These are phyloP conservation scores for Xenopus tropicalis DNA, from an alignment of 2,113 vertebrate genomes.

Conservation along the genomic window DNA sequence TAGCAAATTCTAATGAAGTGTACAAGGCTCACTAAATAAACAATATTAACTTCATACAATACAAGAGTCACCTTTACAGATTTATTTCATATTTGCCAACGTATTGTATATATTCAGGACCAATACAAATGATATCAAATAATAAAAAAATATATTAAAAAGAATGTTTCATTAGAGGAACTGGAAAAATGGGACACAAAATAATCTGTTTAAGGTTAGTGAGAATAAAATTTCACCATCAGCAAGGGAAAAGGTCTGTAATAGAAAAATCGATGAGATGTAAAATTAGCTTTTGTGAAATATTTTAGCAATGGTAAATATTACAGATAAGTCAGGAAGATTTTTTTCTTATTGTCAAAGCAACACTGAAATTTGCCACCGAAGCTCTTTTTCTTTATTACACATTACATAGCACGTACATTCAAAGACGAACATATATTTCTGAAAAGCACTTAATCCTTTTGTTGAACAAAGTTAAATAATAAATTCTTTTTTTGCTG, in stretches of 20 bases:
- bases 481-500: too few species aligned
- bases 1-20: too few species aligned
- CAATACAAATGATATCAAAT: not conserved
- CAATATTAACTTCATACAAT: too few species aligned
- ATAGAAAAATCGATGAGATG: conserved; percentile 5
- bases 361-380: not conserved
- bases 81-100: too few species aligned
- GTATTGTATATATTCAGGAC: too few species aligned
- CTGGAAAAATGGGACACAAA: not conserved
- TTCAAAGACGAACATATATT: too few species aligned
- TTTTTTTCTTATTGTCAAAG: not conserved
- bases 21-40: too few species aligned
- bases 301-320: conserved; percentile 1
- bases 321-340: not conserved
- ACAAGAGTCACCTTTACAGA: too few species aligned
- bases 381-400: not conserved
- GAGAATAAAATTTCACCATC: not conserved
- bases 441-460: too few species aligned
- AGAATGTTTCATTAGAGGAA: not conserved
- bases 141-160: not conserved
- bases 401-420: not conserved
- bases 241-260: not conserved
- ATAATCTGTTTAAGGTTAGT: not conserved
- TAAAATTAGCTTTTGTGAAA: not conserved
- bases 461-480: too few species aligned